Base-by-base conservation (phyloP, 2,888 invertebrate species). In the Epirrhoe alternata region DNA sequence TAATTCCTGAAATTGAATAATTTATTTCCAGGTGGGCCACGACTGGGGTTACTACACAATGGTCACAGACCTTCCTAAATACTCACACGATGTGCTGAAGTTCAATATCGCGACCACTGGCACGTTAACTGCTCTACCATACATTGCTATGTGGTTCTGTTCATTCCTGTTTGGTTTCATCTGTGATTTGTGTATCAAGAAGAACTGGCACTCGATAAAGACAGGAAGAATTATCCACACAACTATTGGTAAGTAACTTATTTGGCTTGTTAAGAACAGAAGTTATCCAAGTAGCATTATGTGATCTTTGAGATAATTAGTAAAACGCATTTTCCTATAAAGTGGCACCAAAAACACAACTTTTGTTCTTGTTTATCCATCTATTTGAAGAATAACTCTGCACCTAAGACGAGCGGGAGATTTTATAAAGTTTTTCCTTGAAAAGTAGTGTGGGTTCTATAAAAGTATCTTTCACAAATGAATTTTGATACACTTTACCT, bases 41-140 rank as follows among this genome's bases (percentile, higher is more conserved):
- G 92, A 95, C 78, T 96, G 95, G 95, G 95, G 95, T 1, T 95
- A 96, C 83, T 96, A 95, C 80, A 95, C 95, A 17, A 95, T 96
- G 94, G 94, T 96, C 42, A 95, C 95, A n/a, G 96, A 96, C 77
- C 88, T 96, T 12, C 96, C 96, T 0, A 95, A 95, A 68, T 96
- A 96, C 83, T 95, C 96, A 77, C 94, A 94, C 68, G 95, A 95
- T 71, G 94, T 96, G 0, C 85, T 96, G 52, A 94, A 95, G 76
- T 95, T 93, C 80, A 92, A 95, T 74, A 95, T 96, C 47, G 88
- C 94, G 42, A 90, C 94, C 74, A 95, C 95, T 68, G 95, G 96
- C 0, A 86, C 93, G 0, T 87, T 95, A 64, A 95, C 95, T 0
- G 94, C 96, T 0, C 74, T 96, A 16, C 96, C 96, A 0, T 96